These are phyloP conservation scores for Avahi laniger DNA, from an alignment of 2,797 vertebrate species.

Conservation along the genomic window DNA sequence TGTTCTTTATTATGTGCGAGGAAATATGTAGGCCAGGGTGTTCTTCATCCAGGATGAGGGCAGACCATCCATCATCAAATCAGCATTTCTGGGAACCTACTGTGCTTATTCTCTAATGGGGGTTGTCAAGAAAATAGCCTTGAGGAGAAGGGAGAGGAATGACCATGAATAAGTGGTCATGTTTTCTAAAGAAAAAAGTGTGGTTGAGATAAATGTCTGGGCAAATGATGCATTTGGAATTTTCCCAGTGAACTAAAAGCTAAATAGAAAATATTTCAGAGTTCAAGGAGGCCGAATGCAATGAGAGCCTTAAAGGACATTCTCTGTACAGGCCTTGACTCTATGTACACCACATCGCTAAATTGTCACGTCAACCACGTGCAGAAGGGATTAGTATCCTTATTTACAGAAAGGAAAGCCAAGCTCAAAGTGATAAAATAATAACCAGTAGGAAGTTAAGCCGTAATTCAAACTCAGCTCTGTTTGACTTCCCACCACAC, in stretches of 20 bases:
- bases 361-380: background rate
- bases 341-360: background rate
- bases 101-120: slow-evolving; percentile 54
- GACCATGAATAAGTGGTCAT: slow-evolving; percentile 31
- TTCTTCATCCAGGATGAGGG: slow-evolving; percentile 49
- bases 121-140: slow-evolving; percentile 59
- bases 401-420: slow-evolving; percentile 21
- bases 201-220: slow-evolving; percentile 54
- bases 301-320: background rate
- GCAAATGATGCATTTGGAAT: slow-evolving; percentile 43
- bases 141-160: slow-evolving; percentile 40
- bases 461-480: background rate
- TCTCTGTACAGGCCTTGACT: background rate
- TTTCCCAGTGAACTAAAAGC: slow-evolving; percentile 23
- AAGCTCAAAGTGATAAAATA: slow-evolving; percentile 6
- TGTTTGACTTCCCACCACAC: background rate
- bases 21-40: slow-evolving; percentile 64
- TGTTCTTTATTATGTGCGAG: slow-evolving; percentile 68
- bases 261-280: slow-evolving; percentile 49
- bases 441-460: background rate
- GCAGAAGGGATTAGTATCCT: background rate
- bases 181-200: slow-evolving; percentile 58
- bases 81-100: slow-evolving; percentile 69
- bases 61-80: slow-evolving; percentile 66
- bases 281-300: slow-evolving; percentile 25